Evolutionary conservation across 2,113 vertebrate species (phyloP).

Genomic region (Anthoscopus minutus): DNA sequence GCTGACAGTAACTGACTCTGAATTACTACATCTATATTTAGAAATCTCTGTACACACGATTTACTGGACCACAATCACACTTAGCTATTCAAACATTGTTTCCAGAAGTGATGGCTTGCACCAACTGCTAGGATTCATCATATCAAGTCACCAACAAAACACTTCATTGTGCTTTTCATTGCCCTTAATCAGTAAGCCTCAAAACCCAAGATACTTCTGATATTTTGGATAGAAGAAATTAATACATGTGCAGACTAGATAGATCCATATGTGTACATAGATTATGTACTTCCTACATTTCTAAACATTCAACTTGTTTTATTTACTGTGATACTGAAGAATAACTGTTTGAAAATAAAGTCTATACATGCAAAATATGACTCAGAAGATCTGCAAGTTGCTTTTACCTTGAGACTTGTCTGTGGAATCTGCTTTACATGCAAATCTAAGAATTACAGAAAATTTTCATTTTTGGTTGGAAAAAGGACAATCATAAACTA

Average conservation of each 20-base stretch:
- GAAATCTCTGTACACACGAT: neutral
- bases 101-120: neutral
- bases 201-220: neutral
- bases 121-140: neutral
- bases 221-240: neutral
- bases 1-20: neutral
- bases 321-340: neutral
- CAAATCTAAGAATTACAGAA: neutral
- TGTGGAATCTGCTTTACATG: neutral
- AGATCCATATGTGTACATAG: neutral
- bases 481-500: neutral
- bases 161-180: neutral
- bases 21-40: conserved; percentile 13
- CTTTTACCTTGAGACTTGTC: neutral
- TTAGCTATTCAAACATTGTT: neutral
- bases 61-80: neutral
- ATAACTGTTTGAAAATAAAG: neutral
- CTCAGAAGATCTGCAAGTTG: neutral
- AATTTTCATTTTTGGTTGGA: neutral
- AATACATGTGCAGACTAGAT: neutral
- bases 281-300: neutral
- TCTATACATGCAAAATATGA: neutral
- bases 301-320: neutral
- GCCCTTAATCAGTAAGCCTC: neutral
- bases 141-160: neutral